A percentile compares a stretch with the other conserved stretches of the same genome.
phyloP scores from a whole-genome alignment of 2,113 vertebrate genomes.

The Phoenicopterus ruber region DNA sequence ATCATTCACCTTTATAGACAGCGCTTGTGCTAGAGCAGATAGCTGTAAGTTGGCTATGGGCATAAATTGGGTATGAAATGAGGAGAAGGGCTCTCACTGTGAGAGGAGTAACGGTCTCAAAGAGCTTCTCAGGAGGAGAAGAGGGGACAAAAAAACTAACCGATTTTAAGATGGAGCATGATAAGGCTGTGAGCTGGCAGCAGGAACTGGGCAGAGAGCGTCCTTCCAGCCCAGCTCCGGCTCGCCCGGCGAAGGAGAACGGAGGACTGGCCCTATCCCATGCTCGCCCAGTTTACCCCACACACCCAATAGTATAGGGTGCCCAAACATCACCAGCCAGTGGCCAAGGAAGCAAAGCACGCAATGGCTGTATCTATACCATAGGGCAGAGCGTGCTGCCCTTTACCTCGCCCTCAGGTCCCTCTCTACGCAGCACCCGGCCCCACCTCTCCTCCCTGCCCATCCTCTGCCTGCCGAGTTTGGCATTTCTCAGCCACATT shows the following conservation, averaged over 20 bases:
- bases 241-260: not conserved
- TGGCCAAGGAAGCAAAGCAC: not conserved
- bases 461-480: not conserved
- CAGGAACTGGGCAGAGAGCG: not conserved
- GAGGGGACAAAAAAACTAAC: not conserved
- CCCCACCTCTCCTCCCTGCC: not conserved
- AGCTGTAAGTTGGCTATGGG: not conserved
- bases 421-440: not conserved
- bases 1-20: not conserved
- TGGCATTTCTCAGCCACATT: not conserved
- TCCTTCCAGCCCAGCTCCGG: not conserved
- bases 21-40: not conserved
- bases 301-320: fast-evolving
- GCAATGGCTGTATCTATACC: fast-evolving
- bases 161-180: not conserved
- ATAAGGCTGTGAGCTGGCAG: not conserved
- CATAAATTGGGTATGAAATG: not conserved
- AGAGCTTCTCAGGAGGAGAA: not conserved
- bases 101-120: not conserved
- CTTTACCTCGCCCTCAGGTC: not conserved
- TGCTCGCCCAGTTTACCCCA: not conserved
- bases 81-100: not conserved
- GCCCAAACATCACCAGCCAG: not conserved
- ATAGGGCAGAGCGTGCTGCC: not conserved
- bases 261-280: not conserved